phyloP scores from a whole-genome alignment of 2,888 invertebrate species.

The Steinernema hermaphroditum region DNA sequence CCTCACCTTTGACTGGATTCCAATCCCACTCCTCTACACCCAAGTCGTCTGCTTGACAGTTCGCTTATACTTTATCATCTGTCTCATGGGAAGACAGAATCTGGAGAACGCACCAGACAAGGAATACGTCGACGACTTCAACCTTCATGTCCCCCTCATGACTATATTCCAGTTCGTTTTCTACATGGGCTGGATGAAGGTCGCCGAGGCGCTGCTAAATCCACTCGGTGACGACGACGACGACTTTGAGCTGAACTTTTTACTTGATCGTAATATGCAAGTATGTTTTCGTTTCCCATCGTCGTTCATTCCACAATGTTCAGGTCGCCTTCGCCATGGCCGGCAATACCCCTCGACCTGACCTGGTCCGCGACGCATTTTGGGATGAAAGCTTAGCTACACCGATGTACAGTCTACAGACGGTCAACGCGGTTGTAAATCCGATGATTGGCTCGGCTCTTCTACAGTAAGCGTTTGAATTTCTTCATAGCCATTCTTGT shows the following conservation, averaged over 20 bases:
- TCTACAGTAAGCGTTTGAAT: background rate
- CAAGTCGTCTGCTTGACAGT: conserved; percentile 56
- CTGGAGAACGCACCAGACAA: background rate
- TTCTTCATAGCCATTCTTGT: background rate
- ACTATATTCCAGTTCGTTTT: conserved; percentile 12
- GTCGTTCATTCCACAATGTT: too few relatives aligned
- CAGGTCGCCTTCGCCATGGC: background rate
- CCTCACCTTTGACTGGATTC: conserved; percentile 68
- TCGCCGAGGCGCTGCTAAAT: conserved; percentile 4
- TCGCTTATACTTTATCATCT: conserved; percentile 63
- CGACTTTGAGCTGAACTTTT: conserved; percentile 41
- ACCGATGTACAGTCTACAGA: conserved; percentile 59
- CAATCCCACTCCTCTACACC: conserved; percentile 67
- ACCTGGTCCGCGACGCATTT: conserved; percentile 46
- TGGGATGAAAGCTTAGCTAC: conserved; percentile 51
- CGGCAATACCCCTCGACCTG: background rate
- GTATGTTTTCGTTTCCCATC: too few relatives aligned
- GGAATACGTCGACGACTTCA: background rate
- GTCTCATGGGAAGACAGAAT: conserved; percentile 64
- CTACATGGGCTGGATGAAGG: conserved; percentile 29
- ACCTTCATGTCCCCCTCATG: background rate
- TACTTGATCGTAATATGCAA: conserved; percentile 37
- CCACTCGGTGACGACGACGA: conserved; percentile 31
- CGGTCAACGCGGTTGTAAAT: conserved; percentile 60
- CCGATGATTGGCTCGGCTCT: conserved; percentile 59